phyloP scores from a whole-genome alignment of 2,797 vertebrate species.

The Macroramphosus scolopax region DNA sequence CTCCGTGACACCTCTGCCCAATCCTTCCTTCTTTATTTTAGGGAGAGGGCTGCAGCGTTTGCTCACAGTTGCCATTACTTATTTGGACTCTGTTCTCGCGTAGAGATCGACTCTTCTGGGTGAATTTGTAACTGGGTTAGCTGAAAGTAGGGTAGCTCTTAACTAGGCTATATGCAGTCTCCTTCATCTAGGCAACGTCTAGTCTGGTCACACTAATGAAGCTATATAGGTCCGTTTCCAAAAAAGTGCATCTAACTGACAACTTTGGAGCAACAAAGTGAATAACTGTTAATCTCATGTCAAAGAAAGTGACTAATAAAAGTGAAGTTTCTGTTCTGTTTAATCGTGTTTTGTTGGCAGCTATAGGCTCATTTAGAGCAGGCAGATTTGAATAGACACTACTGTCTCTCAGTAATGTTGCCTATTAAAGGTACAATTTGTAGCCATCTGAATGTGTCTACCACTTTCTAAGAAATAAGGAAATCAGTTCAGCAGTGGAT shows the following conservation, averaged over 20 bases:
- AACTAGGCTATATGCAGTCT: constrained; percentile 61
- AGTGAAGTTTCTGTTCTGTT: too few species aligned
- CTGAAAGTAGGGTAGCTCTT: constrained; percentile 69
- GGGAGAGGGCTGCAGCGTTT: constrained; percentile 35
- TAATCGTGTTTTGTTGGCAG: too few species aligned
- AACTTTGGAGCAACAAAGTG: not conserved
- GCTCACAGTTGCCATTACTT: constrained; percentile 64
- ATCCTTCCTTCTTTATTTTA: constrained; percentile 44
- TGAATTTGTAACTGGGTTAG: constrained; percentile 71
- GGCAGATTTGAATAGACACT: too few species aligned
- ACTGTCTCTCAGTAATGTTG: too few species aligned
- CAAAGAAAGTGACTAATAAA: too few species aligned
- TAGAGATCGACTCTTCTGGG: constrained; percentile 64
- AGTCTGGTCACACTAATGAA: constrained; percentile 51
- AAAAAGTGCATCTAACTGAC: constrained; percentile 17
- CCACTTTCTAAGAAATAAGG: too few species aligned
- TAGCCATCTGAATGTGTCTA: too few species aligned
- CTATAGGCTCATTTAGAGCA: too few species aligned
- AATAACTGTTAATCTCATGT: too few species aligned
- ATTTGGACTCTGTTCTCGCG: constrained; percentile 52
- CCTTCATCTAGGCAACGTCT: constrained; percentile 36
- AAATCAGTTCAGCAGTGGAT: too few species aligned
- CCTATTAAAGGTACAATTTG: too few species aligned
- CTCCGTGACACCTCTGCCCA: constrained; percentile 34
- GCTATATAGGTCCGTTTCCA: constrained; percentile 35